Base-by-base conservation (phyloP, 2,888 invertebrate species). In the Leptinotarsa tumamoca region DNA sequence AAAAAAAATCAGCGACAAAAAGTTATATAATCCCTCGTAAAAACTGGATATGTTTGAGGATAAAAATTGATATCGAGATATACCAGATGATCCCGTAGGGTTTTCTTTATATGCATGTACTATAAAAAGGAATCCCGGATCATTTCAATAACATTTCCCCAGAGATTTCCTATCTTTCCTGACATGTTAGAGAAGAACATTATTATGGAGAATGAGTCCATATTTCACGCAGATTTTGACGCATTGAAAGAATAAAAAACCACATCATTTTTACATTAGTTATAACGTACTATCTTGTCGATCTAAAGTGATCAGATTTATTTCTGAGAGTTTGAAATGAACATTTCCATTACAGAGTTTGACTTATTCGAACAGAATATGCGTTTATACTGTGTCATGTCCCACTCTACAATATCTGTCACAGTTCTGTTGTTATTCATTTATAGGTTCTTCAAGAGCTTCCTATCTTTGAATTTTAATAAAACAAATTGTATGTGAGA, bases 121-220 rank as follows among this genome's bases (percentile, higher is more conserved):
- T 75, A 74, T 79, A 76, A 77, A 76, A 76, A 75, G 72, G 77
- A 81, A 82, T 80, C 80, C 76, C 67, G 72, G 71, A 81, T 80
- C 81, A 82, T 83, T 79, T 79, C 81, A 81, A 80, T 82, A 82
- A 81, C 80, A 82, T 82, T 80, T 80, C 82, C 82, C 82, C 27
- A 61, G 81, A 80, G 83, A 74, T 73, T 77, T 78, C 78, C 76
- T 74, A 72, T 80, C 78, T 80, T 58, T 75, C 78, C 76, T 78
- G 78, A 72, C 80, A 81, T 79, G 81, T 80, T 80, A 81, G 75
- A 75, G 67, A 73, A 66, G 79, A 80, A 76, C 75, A 77, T 80
- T 77, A 78, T 78, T 80, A 80, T 79, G 79, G 75, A 76, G 77
- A 79, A 76, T 81, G 78, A 77, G 76, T 75, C 71, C 68, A 72